These are phyloP conservation scores for Harpagifer antarcticus DNA, from an alignment of 2,797 vertebrate genomes.

Conservation along the genomic window DNA sequence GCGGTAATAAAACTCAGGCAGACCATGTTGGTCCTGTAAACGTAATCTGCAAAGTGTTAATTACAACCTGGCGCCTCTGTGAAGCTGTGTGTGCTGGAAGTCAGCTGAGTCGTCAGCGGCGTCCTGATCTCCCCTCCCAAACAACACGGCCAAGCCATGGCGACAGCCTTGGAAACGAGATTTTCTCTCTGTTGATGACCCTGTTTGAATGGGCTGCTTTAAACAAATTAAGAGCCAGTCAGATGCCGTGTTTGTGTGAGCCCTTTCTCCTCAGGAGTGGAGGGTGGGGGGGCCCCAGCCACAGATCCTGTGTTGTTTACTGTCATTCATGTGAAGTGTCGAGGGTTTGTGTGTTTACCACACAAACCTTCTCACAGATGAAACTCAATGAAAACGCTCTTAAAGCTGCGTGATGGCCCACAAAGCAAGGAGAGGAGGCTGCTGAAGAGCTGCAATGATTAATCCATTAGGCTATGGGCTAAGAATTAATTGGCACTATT, in stretches of 20 bases:
- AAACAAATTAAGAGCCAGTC: slow-evolving; percentile 79
- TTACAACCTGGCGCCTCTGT: slow-evolving; percentile 84
- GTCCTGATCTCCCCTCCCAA: slow-evolving; percentile 69
- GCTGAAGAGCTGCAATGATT: not conserved
- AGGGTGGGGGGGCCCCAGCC: slow-evolving; percentile 26
- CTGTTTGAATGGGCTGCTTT: slow-evolving; percentile 78
- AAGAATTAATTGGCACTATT: not conserved
- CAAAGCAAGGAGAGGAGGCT: slow-evolving; percentile 5
- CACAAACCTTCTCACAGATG: slow-evolving; percentile 52
- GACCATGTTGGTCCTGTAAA: slow-evolving; percentile 85
- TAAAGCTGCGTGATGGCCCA: slow-evolving; percentile 7
- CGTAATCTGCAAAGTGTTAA: slow-evolving; percentile 85
- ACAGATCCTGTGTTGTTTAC: slow-evolving; percentile 73
- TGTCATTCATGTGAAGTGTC: slow-evolving; percentile 65
- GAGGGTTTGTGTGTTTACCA: slow-evolving; percentile 62
- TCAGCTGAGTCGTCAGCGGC: slow-evolving; percentile 67
- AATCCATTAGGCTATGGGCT: not conserved
- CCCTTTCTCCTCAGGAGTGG: slow-evolving; percentile 66
- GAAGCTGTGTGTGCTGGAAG: slow-evolving; percentile 69
- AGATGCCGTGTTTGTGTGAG: slow-evolving; percentile 78
- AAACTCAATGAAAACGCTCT: slow-evolving; percentile 37
- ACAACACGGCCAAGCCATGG: slow-evolving; percentile 56
- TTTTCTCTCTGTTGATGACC: slow-evolving; percentile 76
- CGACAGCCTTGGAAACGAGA: slow-evolving; percentile 77
- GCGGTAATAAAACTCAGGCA: slow-evolving; percentile 81